Evolutionary conservation across 1,140 invertebrate species (phyloP).

Genomic region (Homarus americanus): DNA sequence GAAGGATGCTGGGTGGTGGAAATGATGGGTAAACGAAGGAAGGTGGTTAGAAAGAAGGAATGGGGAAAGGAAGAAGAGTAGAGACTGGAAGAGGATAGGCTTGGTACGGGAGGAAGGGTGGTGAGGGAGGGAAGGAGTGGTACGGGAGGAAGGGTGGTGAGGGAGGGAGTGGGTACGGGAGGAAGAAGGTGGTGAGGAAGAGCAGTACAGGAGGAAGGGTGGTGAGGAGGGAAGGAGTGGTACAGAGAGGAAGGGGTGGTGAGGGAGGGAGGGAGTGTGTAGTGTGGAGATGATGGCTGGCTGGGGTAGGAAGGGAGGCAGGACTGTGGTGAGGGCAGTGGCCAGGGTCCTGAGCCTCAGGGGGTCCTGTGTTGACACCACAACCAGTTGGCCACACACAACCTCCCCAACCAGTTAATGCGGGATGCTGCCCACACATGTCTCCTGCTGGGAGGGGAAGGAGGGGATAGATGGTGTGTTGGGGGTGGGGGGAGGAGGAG

Average conservation of each 20-base stretch:
- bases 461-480: too few species aligned
- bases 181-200: background rate
- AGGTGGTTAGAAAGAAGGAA: too few species aligned
- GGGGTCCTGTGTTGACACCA: too few species aligned
- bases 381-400: conserved; percentile 50
- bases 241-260: background rate
- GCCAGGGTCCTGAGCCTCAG: too few species aligned
- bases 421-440: background rate
- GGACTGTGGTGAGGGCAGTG: background rate
- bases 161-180: background rate
- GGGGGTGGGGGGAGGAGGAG: background rate
- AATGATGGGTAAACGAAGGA: too few species aligned
- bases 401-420: conserved; percentile 17
- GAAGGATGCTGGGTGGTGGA: too few species aligned
- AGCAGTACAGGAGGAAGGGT: background rate
- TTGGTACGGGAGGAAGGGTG: background rate
- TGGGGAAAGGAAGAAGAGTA: too few species aligned
- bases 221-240: too few species aligned
- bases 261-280: background rate
- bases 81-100: background rate
- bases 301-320: background rate
- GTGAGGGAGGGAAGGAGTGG: background rate
- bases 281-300: background rate
- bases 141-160: background rate
- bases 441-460: background rate